Percentiles rank a stretch among this genome's conserved stretches.
Evolutionary conservation across 2,113 vertebrate genomes (phyloP).

Genomic region (Scytalopus superciliaris): DNA sequence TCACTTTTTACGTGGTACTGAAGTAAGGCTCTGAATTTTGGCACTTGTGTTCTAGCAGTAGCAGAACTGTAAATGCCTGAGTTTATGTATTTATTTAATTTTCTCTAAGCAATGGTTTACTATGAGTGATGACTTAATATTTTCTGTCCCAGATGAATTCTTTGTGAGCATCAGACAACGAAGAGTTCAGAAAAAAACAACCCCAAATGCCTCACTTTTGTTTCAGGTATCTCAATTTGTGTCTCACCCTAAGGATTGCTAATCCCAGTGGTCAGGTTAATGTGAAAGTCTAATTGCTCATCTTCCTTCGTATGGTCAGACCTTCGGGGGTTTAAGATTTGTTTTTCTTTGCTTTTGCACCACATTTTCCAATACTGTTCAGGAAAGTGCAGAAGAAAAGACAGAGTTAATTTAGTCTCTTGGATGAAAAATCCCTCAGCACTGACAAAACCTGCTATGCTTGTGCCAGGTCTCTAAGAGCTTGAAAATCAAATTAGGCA

Average conservation of each 20-base stretch:
- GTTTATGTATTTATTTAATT: not conserved
- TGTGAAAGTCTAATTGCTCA: not conserved
- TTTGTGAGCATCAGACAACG: not conserved
- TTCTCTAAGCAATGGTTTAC: not conserved
- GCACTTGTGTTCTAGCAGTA: not conserved
- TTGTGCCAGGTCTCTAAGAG: not conserved
- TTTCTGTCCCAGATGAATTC: not conserved
- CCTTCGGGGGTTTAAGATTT: not conserved
- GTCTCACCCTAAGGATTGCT: not conserved
- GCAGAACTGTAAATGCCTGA: not conserved
- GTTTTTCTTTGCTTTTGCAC: not conserved
- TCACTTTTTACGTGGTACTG: not conserved
- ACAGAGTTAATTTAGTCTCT: slow-evolving; percentile 13
- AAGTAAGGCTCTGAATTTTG: not conserved
- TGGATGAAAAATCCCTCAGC: not conserved
- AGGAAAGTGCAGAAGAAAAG: not conserved
- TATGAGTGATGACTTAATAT: not conserved
- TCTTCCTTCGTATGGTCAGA: not conserved
- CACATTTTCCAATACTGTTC: not conserved
- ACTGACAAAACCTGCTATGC: slow-evolving; percentile 13
- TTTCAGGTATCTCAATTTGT: not conserved
- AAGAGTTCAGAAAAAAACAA: not conserved
- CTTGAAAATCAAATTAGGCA: slow-evolving; percentile 48
- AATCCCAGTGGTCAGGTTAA: not conserved
- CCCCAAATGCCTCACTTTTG: not conserved